These are phyloP conservation scores for Caiman crocodilus DNA, from an alignment of 2,797 vertebrate genomes.

Conservation along the genomic window DNA sequence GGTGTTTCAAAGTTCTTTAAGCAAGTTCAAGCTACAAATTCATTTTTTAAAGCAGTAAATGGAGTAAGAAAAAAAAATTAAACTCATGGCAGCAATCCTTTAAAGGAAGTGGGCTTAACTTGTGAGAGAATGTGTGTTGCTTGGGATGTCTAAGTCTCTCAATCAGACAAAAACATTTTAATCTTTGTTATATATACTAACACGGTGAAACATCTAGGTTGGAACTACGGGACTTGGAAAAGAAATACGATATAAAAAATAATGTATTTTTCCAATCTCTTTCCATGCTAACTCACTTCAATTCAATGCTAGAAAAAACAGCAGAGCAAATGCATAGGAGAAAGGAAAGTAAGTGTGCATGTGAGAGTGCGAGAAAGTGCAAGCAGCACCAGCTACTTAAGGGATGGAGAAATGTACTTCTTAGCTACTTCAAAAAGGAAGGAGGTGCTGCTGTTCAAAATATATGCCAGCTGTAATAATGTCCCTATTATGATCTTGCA, in stretches of 20 bases:
- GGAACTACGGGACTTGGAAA: not conserved
- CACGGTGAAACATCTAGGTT: not conserved
- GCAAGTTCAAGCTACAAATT: not conserved
- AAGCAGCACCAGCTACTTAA: not conserved
- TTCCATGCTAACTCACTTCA: not conserved
- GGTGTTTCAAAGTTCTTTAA: not conserved
- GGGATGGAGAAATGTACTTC: not conserved
- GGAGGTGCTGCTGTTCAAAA: too few species aligned
- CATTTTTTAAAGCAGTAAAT: not conserved
- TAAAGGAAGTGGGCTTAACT: not conserved
- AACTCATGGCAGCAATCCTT: not conserved
- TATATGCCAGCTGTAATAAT: too few species aligned
- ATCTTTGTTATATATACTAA: not conserved
- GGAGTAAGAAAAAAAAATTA: not conserved
- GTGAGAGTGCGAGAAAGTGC: not conserved
- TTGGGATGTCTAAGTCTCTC: not conserved
- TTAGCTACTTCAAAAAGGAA: too few species aligned
- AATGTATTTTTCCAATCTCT: not conserved
- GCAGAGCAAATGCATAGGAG: not conserved
- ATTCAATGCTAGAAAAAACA: not conserved
- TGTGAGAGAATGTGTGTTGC: conserved; percentile 17
- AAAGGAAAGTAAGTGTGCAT: not conserved
- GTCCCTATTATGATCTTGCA: too few species aligned
- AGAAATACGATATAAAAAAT: not conserved
- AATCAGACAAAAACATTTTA: not conserved